Base-by-base conservation (phyloP, 2,888 invertebrate genomes). In the Tillus elongatus region DNA sequence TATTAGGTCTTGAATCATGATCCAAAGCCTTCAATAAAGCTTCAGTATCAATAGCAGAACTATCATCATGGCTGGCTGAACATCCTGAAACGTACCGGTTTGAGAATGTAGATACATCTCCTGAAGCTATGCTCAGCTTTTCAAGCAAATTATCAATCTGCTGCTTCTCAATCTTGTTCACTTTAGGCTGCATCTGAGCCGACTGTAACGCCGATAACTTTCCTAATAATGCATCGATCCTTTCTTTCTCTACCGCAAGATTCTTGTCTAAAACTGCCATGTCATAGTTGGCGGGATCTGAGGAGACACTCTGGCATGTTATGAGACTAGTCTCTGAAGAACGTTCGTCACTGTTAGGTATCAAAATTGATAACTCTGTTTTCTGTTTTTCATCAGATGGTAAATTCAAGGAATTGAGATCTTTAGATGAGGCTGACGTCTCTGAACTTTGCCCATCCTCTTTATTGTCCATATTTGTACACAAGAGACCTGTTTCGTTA, bases 61-160 rank as follows among this genome's bases (percentile, higher is more conserved):
- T 31, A 14, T 37, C 42, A 9, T 50, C 47, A 29, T 56, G 51
- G 30, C 45, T 51, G 14, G 48, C 43, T 1, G 63, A 64, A 53
- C 64, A 64, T 19, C 63, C 63, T 1, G 64, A 64, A 12, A 64
- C 58, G 37, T 64, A 58, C 13, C 63, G 47, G 39, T 43, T 54
- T 15, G 53, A 43, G 40, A 53, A 56, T 13, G 29, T 40, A 6
- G 32, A 36, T 4, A 33, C 30, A 30, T 52, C 56, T 1, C 50
- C 47, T 4, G 53, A 52, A 8, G 52, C 40, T 13, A 54, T 32
- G 31, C 54, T 58, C 26, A 66, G 46, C 40, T 63, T 64, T 40
- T 65, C 60, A 33, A 66, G 43, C 14, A 66, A 44, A 16, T 52
- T 51, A 47, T 64, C 62, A 16, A 66, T 63, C 35, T 56, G 55